phyloP scores from a whole-genome alignment of 2,888 invertebrate genomes.

The Sympetrum striolatum region DNA sequence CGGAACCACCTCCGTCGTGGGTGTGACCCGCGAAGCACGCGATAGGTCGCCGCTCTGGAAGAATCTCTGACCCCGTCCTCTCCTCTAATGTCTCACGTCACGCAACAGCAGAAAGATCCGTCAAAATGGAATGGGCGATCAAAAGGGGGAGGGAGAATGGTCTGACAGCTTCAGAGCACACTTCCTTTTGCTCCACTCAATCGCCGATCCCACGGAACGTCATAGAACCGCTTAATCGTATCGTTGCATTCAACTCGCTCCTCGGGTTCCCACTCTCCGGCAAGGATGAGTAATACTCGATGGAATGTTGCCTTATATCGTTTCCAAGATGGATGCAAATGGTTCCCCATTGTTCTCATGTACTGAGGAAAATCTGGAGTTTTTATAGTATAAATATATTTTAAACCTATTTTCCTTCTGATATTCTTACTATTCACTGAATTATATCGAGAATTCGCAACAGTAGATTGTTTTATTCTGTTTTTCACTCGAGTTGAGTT shows the following conservation, averaged over 20 bases:
- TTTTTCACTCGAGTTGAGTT: too few species aligned
- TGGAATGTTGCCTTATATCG: too few species aligned
- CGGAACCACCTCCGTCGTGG: background rate
- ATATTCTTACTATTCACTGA: too few species aligned
- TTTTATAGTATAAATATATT: too few species aligned
- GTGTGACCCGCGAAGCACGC: slow-evolving; percentile 22
- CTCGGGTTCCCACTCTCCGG: background rate
- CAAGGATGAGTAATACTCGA: too few species aligned
- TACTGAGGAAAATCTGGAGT: too few species aligned
- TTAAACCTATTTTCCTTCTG: too few species aligned
- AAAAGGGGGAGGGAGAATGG: background rate
- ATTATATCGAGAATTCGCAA: too few species aligned
- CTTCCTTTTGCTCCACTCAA: background rate
- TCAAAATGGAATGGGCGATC: background rate
- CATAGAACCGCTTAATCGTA: background rate
- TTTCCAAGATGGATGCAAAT: too few species aligned
- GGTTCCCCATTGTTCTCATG: too few species aligned
- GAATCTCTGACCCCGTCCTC: slow-evolving; percentile 12
- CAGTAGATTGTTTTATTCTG: too few species aligned
- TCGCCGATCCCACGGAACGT: background rate
- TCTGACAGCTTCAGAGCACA: background rate
- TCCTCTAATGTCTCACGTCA: background rate
- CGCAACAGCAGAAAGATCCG: background rate
- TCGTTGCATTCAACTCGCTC: background rate
- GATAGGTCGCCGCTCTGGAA: slow-evolving; percentile 23